A percentile compares a stretch with the other conserved stretches of the same genome.
Conservation (phyloP, 2,113 vertebrate species). For the Sylvia atricapilla region DNA sequence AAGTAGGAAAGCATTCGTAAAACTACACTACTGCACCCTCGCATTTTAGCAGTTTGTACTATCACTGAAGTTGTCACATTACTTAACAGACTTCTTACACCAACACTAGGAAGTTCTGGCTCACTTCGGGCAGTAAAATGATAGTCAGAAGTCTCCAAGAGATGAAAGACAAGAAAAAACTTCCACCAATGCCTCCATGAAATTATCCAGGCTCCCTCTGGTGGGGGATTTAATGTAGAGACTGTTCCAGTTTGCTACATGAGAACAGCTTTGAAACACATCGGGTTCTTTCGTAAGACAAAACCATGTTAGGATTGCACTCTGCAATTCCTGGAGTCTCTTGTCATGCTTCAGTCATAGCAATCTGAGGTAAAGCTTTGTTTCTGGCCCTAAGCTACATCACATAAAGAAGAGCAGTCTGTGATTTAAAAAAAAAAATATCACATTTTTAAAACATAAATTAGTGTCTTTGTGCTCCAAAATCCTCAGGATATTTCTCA, state of each 20-base stretch:
- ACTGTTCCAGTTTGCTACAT: not conserved
- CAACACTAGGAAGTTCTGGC: not conserved
- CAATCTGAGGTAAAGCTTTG: not conserved
- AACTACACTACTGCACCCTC: not conserved
- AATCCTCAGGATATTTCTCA: not conserved
- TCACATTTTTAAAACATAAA: not conserved
- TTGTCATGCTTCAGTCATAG: not conserved
- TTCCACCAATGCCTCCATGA: not conserved
- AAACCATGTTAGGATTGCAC: not conserved
- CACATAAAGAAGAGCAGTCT: not conserved
- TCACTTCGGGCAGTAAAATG: not conserved
- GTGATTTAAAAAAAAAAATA: not conserved
- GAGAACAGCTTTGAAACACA: not conserved
- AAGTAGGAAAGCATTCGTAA: not conserved
- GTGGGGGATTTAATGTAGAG: not conserved
- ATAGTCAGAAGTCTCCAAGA: not conserved
- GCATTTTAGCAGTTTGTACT: not conserved
- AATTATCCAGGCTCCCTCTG: constrained; percentile 51
- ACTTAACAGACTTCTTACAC: not conserved
- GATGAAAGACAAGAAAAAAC: not conserved
- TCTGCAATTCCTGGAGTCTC: not conserved
- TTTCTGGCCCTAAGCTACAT: not conserved
- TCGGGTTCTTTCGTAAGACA: not conserved
- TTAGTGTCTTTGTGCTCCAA: not conserved
- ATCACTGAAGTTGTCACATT: fast-evolving